A percentile compares a stretch with the other conserved stretches of the same genome.
Conservation (phyloP, 2,888 invertebrate genomes). For the Furcula furcula region DNA sequence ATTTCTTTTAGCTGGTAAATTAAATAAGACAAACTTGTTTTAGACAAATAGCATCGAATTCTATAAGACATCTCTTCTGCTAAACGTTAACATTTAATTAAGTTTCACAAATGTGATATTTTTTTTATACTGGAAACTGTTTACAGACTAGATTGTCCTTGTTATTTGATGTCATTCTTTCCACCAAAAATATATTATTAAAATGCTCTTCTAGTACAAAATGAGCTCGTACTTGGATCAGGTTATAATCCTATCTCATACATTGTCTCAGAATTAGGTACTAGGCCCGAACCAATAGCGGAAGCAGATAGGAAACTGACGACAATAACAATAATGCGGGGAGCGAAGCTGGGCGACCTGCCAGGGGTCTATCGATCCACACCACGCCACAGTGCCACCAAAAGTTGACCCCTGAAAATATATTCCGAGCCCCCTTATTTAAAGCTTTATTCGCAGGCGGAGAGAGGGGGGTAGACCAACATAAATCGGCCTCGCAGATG, state of each 20-base stretch:
- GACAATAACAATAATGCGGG: constrained; percentile 80
- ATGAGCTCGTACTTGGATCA: constrained; percentile 29
- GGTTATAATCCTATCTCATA: constrained; percentile 45
- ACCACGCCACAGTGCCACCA: constrained; percentile 55
- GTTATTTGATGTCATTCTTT: neutral
- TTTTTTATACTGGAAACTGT: neutral
- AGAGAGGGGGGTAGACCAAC: constrained; percentile 50
- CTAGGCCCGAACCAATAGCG: constrained; percentile 71
- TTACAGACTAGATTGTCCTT: neutral
- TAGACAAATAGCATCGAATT: too few species aligned
- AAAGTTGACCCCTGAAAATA: constrained; percentile 61
- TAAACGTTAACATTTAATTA: too few species aligned
- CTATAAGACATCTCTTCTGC: too few species aligned
- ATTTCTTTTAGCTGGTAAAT: neutral
- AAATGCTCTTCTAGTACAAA: neutral
- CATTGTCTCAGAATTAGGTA: constrained; percentile 60
- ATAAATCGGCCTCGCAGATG: constrained; percentile 57
- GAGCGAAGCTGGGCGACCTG: constrained; percentile 77
- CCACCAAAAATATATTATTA: neutral
- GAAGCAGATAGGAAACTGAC: constrained; percentile 70
- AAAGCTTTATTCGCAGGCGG: constrained; percentile 35
- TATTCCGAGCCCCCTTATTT: constrained; percentile 48
- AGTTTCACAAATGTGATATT: too few species aligned
- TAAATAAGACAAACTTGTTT: constrained; percentile 4
- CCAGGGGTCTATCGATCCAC: constrained; percentile 77